Conservation (phyloP, 2,888 invertebrate species). For the Aporophyla nigra region DNA sequence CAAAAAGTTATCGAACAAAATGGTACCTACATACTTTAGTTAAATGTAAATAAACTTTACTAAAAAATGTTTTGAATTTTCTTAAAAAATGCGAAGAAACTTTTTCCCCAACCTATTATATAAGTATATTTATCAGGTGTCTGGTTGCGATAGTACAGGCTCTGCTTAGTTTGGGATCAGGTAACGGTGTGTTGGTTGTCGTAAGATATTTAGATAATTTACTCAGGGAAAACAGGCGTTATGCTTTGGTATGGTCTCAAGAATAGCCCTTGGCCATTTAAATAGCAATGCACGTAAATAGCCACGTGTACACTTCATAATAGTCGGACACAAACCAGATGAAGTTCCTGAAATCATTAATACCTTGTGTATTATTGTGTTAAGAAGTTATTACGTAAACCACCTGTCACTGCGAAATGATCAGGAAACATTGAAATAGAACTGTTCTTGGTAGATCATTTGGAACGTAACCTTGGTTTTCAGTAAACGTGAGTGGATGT, state of each 20-base stretch:
- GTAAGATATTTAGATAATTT: too few species aligned
- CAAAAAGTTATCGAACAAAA: too few species aligned
- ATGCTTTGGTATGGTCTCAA: not conserved
- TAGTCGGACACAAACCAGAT: conserved; percentile 38
- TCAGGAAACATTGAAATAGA: conserved; percentile 29
- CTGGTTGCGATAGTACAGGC: too few species aligned
- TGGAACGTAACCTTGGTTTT: not conserved
- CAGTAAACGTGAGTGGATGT: not conserved
- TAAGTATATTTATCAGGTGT: too few species aligned
- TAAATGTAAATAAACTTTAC: too few species aligned
- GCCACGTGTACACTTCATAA: conserved; percentile 23
- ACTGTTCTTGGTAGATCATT: conserved; percentile 5
- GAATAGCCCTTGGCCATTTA: conserved; percentile 13
- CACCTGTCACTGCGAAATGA: conserved; percentile 22
- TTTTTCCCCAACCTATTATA: too few species aligned
- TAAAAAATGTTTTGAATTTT: too few species aligned
- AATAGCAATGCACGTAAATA: conserved; percentile 8
- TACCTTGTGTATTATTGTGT: conserved; percentile 26
- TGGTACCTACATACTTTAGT: too few species aligned
- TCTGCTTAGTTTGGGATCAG: too few species aligned
- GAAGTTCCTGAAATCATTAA: conserved; percentile 32
- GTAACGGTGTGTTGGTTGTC: too few species aligned
- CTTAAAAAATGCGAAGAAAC: too few species aligned
- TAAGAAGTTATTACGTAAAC: conserved; percentile 36
- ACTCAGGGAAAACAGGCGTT: not conserved